Percentiles rank a stretch among this genome's conserved stretches.
phyloP scores from a whole-genome alignment of 2,888 invertebrate species.

The Cephalotes varians region DNA sequence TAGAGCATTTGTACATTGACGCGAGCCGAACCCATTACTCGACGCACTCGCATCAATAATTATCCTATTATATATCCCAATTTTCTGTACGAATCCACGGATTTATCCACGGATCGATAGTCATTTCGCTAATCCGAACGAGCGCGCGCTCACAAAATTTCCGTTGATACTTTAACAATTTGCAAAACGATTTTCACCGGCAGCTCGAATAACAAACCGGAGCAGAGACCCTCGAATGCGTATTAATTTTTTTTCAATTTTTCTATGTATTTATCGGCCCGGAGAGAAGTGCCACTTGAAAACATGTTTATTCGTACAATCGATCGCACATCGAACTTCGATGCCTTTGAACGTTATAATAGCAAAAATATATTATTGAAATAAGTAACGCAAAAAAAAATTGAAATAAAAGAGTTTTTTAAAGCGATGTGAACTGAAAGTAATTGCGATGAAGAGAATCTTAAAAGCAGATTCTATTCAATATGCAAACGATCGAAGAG shows the following conservation, averaged over 20 bases:
- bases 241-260: conserved; percentile 21
- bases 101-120: conserved; percentile 9
- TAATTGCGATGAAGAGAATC: neutral
- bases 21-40: conserved; percentile 9
- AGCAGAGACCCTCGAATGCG: neutral
- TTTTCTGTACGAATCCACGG: conserved; percentile 19
- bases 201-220: neutral
- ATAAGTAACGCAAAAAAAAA: conserved; percentile 5
- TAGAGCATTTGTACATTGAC: neutral
- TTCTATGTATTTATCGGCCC: neutral
- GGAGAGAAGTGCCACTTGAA: conserved; percentile 10
- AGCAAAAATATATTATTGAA: conserved; percentile 1
- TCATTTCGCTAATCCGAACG: conserved; percentile 9
- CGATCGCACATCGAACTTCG: neutral
- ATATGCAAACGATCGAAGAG: neutral
- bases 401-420: neutral
- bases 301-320: conserved; percentile 6
- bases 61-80: conserved; percentile 32
- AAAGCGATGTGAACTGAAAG: neutral
- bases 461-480: neutral
- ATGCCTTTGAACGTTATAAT: neutral
- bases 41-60: conserved; percentile 27
- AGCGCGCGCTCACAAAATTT: neutral
- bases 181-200: conserved; percentile 16
- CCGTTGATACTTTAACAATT: neutral